Percentiles rank a stretch among this genome's conserved stretches.
These are phyloP conservation scores for Byasa hedistus DNA, from an alignment of 2,888 invertebrate species.

Conservation along the genomic window DNA sequence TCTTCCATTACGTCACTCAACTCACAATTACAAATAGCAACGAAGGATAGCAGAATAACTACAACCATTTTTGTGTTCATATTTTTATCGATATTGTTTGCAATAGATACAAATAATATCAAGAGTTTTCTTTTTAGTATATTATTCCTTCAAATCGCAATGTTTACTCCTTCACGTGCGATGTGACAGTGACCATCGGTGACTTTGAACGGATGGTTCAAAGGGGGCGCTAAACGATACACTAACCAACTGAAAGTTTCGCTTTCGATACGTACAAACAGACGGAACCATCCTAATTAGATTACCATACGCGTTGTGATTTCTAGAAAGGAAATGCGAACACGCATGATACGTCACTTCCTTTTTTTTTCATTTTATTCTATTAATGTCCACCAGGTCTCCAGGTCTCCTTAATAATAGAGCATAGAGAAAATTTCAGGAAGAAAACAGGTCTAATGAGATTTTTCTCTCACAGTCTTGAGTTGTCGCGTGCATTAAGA, in stretches of 20 bases:
- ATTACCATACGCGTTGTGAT: constrained; percentile 14
- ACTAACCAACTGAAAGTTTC: constrained; percentile 26
- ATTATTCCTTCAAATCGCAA: not conserved
- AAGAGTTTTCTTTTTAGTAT: not conserved
- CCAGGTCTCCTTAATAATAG: too few relatives aligned
- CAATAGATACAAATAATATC: not conserved
- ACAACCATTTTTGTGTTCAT: constrained; percentile 17
- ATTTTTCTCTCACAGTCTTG: not conserved
- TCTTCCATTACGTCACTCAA: constrained; percentile 46
- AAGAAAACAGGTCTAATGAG: too few relatives aligned
- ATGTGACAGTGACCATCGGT: constrained; percentile 4
- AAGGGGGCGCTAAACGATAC: constrained; percentile 3
- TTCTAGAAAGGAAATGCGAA: constrained; percentile 22
- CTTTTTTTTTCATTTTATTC: too few relatives aligned
- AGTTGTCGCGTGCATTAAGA: too few relatives aligned
- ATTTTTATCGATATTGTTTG: not conserved
- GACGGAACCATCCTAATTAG: constrained; percentile 19
- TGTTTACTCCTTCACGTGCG: not conserved
- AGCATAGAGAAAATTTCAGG: too few relatives aligned
- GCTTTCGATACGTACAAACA: constrained; percentile 20
- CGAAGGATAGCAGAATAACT: not conserved
- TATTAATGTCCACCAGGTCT: too few relatives aligned
- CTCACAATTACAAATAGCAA: constrained; percentile 35
- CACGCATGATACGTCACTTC: not conserved
- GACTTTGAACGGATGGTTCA: not conserved